Evolutionary conservation across 2,113 vertebrate genomes (phyloP).

Genomic region (Varanus komodoensis): DNA sequence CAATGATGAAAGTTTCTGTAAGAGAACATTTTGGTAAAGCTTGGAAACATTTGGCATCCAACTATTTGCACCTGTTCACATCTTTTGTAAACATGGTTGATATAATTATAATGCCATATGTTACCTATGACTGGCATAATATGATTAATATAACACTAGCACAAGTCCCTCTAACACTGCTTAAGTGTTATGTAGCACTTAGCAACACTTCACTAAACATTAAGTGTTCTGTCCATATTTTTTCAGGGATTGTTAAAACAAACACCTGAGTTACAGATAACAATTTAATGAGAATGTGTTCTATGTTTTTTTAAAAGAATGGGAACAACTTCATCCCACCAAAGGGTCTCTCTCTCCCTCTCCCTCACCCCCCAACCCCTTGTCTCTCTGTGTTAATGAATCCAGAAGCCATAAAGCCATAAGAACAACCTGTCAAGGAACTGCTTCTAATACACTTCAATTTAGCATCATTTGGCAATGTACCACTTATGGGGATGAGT

Average conservation of each 20-base stretch:
- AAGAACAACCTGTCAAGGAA: slow-evolving; percentile 17
- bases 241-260: neutral
- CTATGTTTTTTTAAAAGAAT: neutral
- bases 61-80: slow-evolving; percentile 28
- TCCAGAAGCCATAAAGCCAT: slow-evolving; percentile 16
- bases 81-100: slow-evolving; percentile 56
- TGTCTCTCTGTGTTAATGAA: neutral
- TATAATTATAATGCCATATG: slow-evolving; percentile 59
- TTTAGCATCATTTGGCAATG: neutral
- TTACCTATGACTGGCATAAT: slow-evolving; percentile 42
- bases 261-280: neutral
- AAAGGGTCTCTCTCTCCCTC: neutral
- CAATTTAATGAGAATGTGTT: accelerated
- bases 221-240: slow-evolving; percentile 14
- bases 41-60: slow-evolving; percentile 53
- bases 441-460: slow-evolving; percentile 2
- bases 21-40: slow-evolving; percentile 35
- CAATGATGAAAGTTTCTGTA: slow-evolving; percentile 28
- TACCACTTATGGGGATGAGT: neutral
- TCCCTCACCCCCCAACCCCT: too few species aligned
- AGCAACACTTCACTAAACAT: slow-evolving; percentile 25
- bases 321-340: neutral
- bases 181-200: slow-evolving; percentile 9
- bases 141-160: slow-evolving; percentile 44
- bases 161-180: neutral